Evolutionary conservation across 2,888 invertebrate genomes (phyloP).

Genomic region (Scaptodrosophila latifasciaeformis): DNA sequence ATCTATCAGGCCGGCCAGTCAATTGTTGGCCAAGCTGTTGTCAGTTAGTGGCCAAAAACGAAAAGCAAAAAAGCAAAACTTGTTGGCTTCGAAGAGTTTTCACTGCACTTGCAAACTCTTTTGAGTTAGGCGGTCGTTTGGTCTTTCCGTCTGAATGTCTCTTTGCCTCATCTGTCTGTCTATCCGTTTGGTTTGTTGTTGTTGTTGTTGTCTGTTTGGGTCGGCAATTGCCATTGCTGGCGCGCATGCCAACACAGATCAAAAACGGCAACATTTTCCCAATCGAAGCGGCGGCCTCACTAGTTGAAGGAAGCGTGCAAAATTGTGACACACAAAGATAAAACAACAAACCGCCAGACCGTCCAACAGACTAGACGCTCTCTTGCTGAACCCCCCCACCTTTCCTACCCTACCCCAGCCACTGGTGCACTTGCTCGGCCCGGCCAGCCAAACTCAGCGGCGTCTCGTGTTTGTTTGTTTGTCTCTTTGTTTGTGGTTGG

Average conservation of each 20-base stretch:
- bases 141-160: conserved; percentile 23
- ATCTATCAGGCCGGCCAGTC: too few relatives aligned
- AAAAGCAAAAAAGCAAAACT: too few relatives aligned
- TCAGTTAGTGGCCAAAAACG: neutral
- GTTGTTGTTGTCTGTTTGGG: conserved; percentile 36
- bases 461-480: conserved; percentile 37
- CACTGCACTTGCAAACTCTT: conserved; percentile 51
- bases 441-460: too few relatives aligned
- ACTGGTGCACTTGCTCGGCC: conserved; percentile 9
- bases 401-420: too few relatives aligned
- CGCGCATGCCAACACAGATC: conserved; percentile 63
- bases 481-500: conserved; percentile 18
- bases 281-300: conserved; percentile 39
- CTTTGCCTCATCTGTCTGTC: neutral
- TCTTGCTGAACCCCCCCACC: too few relatives aligned
- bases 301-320: conserved; percentile 63
- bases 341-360: conserved; percentile 35
- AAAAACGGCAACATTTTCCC: conserved; percentile 59
- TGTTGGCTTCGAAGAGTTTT: conserved; percentile 37
- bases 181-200: too few relatives aligned
- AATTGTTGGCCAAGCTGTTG: too few relatives aligned
- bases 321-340: conserved; percentile 66
- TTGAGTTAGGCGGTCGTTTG: conserved; percentile 28
- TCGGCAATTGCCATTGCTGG: conserved; percentile 53
- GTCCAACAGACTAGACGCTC: too few relatives aligned